A percentile compares a stretch with the other conserved stretches of the same genome.
Evolutionary conservation across 2,797 vertebrate genomes (phyloP).

Genomic region (Coilia nasus): DNA sequence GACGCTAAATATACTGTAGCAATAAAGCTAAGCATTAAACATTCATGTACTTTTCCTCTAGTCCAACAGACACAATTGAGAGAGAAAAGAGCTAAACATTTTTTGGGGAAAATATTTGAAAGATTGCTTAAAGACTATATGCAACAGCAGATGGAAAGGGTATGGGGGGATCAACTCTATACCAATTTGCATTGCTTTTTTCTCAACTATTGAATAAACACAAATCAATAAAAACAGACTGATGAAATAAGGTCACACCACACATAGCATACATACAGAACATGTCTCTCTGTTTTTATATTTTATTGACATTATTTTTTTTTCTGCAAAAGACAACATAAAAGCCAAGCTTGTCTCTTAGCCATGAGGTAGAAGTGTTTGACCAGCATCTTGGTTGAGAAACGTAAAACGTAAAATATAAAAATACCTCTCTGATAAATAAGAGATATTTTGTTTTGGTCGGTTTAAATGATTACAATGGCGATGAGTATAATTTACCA

Average conservation of each 20-base stretch:
- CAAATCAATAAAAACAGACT: neutral
- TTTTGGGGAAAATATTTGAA: neutral
- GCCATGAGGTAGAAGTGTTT: constrained; percentile 23
- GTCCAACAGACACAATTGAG: neutral
- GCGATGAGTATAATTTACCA: neutral
- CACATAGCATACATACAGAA: neutral
- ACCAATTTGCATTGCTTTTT: too few species aligned
- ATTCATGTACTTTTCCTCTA: neutral
- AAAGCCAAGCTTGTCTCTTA: neutral
- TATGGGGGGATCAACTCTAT: too few species aligned
- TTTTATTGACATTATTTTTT: constrained; percentile 21
- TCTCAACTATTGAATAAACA: neutral
- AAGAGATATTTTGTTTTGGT: neutral
- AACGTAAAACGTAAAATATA: too few species aligned
- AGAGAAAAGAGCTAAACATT: neutral
- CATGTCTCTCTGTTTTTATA: neutral
- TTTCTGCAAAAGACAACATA: neutral
- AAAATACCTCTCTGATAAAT: neutral
- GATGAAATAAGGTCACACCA: neutral
- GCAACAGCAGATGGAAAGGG: too few species aligned
- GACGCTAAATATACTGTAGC: neutral
- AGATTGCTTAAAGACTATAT: too few species aligned
- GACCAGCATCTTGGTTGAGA: neutral
- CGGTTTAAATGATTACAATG: neutral
- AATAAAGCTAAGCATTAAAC: neutral